phyloP scores from a whole-genome alignment of 2,888 invertebrate species.

The Spialia ferax region DNA sequence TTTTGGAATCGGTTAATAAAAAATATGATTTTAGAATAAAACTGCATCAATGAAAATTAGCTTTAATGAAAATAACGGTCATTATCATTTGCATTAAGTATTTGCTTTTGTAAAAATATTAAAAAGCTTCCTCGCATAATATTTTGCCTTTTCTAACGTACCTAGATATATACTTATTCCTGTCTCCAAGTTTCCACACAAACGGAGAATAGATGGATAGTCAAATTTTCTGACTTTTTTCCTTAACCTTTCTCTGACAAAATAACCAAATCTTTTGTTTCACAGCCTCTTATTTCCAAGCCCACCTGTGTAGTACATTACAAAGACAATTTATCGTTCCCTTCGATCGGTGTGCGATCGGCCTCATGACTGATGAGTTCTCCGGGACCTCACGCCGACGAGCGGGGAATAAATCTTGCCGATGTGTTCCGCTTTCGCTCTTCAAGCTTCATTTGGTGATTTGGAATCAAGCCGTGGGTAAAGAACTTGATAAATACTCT shows the following conservation, averaged over 20 bases:
- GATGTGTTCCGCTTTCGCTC: slow-evolving; percentile 18
- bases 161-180: too few species aligned
- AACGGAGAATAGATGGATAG: too few species aligned
- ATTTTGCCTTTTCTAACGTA: too few species aligned
- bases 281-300: background rate
- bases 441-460: slow-evolving; percentile 29
- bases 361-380: background rate
- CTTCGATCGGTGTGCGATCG: slow-evolving; percentile 29
- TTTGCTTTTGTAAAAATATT: too few species aligned
- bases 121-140: too few species aligned
- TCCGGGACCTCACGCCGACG: background rate
- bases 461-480: background rate
- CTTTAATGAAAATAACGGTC: too few species aligned
- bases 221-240: too few species aligned
- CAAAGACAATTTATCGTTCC: slow-evolving; percentile 47
- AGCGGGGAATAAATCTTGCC: slow-evolving; percentile 15
- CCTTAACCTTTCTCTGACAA: background rate
- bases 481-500: background rate
- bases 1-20: too few species aligned
- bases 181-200: too few species aligned
- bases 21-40: too few species aligned
- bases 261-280: background rate
- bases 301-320: slow-evolving; percentile 32
- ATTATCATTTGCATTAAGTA: too few species aligned
- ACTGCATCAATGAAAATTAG: too few species aligned